Evolutionary conservation across 2,113 vertebrate genomes (phyloP), one percentile per base, ranked within the genome.

Genomic region (Camelus dromedarius): DNA sequence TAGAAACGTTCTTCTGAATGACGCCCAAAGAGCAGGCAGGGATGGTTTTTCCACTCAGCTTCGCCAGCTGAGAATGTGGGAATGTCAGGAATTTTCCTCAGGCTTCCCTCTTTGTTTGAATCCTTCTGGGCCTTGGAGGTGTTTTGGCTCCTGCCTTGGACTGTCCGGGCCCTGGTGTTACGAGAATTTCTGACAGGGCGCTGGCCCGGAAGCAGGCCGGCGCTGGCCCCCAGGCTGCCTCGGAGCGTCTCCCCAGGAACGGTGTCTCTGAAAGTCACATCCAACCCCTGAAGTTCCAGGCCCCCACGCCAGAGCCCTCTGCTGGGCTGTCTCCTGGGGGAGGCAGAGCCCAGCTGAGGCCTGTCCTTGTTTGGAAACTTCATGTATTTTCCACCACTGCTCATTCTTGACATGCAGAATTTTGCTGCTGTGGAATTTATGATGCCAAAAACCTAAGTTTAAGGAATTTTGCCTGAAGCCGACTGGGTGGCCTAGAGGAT

Each of bases 31-130:
- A 89, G 42, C 93, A 94, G 97, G 97, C 93, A 91, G 85, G 73
- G 13, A 60, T 80, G 86, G 86, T 96, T 97, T 98, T 98, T 97
- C 97, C 95, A 84, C 97, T 98, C 48, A 82, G 54, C 95, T 52
- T 97, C 84, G 97, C 95, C 98, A 98, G 97, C 97, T 97, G 97
- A 96, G 98, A 98, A 98, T 96, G 96, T 89, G 91, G 86, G 98
- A 98, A 98, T 96, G 98, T 95, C 84, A 95, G 93, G 98, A 98
- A 98, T 98, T 97, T 96, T 95, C 66, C 97, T 89, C 62, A 50
- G 76, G 2, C 73, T 90, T 73, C 26, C 86, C 50, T 58, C 52
- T 96, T 67, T 93, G 19, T 0, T 0, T 91, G 89, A 84, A 89
- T 95, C 95, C 96, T 82, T 35, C 54, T 89, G 75, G 95, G 85